Base-by-base conservation (phyloP, 2,113 vertebrate species). In the Baryphthengus martii region DNA sequence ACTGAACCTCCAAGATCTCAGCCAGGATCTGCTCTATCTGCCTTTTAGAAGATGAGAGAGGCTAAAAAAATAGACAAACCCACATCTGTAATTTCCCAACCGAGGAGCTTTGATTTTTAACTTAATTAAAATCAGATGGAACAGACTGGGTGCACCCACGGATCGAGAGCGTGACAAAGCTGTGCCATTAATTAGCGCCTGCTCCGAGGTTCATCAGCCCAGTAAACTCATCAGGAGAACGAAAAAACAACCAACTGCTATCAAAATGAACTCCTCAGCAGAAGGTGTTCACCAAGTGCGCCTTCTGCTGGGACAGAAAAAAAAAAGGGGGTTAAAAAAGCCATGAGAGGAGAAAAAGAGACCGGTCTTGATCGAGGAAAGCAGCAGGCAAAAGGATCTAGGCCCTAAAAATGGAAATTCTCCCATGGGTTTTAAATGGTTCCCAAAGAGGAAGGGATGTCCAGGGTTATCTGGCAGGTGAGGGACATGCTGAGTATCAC, bases 121-220 rank as follows among this genome's bases (percentile, higher is more conserved):
- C 28, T 88, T 93, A 85, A 89, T 83, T 91, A 95, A 89, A 94
- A 83, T 91, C 66, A 75, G 72, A 89, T 33, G 61, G 82, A 82
- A 85, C 55, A 89, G 66, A 74, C 31, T 85, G 6, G 8, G 19
- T 59, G 72, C 73, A 49, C 39, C 76, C 76, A 83, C 4, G 10
- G 71, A 91, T 61, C 4, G 7, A 79, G 63, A 73, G 47, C 12
- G 17, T 56, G 88, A 91, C 72, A n/a, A 47, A 85, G 76, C 31
- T 26, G 39, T 50, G 80, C 55, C 61, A 37, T 52, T 83, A 77
- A 89, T 91, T 88, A 83, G 67, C 17, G 37, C 56, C 45, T 59
- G 33, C 53, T 49, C 52, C 6, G 2, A 58, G 78, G 79, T 85
- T 85, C 75, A 35, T 53, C 63, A 49, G 62, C 11, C 42, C 75